Percentiles rank a stretch among this genome's conserved stretches.
These are phyloP conservation scores for Hafferia zeledoni DNA, from an alignment of 2,797 vertebrate genomes.

Conservation along the genomic window DNA sequence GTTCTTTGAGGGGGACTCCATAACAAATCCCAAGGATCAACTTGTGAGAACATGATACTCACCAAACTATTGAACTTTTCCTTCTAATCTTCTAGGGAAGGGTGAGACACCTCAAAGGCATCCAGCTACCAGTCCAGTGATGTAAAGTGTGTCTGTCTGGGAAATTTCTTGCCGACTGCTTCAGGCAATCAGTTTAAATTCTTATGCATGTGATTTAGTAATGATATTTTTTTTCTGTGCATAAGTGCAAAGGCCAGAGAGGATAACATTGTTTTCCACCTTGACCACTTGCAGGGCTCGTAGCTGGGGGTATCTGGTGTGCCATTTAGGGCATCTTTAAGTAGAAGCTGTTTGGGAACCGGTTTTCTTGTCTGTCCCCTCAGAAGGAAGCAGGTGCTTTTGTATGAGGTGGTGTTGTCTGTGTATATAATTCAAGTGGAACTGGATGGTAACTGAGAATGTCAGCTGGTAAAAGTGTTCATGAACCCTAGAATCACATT, in stretches of 20 bases:
- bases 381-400: background rate
- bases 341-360: background rate
- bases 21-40: background rate
- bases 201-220: background rate
- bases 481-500: background rate
- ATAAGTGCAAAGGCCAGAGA: background rate
- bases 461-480: background rate
- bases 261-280: background rate
- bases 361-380: background rate
- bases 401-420: background rate
- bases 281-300: rapidly evolving
- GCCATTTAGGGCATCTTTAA: background rate
- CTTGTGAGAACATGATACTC: background rate
- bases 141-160: constrained; percentile 28
- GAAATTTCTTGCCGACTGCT: constrained; percentile 27
- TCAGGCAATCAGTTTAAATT: constrained; percentile 31
- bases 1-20: background rate
- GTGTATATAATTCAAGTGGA: background rate
- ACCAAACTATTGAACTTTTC: background rate
- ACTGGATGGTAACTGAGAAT: background rate
- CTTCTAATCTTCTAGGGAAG: background rate
- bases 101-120: constrained; percentile 18
- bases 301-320: background rate
- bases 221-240: background rate
- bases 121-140: background rate